Conservation (phyloP, 2,113 vertebrate species). For the Scolopax mira region DNA sequence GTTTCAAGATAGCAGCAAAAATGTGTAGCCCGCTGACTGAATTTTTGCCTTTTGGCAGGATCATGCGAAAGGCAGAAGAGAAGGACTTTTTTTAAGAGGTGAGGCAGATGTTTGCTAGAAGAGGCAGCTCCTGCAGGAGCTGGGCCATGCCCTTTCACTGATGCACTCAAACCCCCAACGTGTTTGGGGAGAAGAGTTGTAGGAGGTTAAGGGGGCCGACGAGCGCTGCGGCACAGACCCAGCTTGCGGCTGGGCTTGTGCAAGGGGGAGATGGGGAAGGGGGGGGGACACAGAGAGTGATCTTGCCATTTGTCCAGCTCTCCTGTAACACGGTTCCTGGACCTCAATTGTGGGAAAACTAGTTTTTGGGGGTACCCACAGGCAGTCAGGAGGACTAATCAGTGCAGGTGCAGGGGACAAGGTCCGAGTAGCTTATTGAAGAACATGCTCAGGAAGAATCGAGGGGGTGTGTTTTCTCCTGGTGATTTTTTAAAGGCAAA, state of each 20-base stretch:
- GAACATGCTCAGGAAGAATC: background rate
- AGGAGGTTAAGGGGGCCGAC: fast-evolving
- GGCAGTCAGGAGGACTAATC: conserved; percentile 26
- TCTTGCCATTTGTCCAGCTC: background rate
- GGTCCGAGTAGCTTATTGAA: background rate
- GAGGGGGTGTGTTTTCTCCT: conserved; percentile 5
- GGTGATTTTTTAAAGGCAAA: conserved; percentile 16
- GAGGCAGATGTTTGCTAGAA: background rate
- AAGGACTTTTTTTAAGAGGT: background rate
- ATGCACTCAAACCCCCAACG: background rate
- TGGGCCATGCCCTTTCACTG: background rate
- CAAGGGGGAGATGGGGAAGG: background rate
- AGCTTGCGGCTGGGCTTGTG: background rate
- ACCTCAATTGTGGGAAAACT: conserved; percentile 33
- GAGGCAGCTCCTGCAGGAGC: background rate
- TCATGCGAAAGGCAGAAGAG: background rate
- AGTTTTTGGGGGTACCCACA: conserved; percentile 28
- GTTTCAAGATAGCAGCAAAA: background rate
- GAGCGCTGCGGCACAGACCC: background rate
- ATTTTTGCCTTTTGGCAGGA: background rate
- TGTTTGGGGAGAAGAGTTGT: background rate
- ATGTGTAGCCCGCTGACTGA: background rate
- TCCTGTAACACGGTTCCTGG: background rate
- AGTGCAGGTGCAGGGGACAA: background rate
- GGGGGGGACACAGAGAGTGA: background rate